Evolutionary conservation across 1,140 invertebrate genomes (phyloP).

Genomic region (Eumaeus atala): DNA sequence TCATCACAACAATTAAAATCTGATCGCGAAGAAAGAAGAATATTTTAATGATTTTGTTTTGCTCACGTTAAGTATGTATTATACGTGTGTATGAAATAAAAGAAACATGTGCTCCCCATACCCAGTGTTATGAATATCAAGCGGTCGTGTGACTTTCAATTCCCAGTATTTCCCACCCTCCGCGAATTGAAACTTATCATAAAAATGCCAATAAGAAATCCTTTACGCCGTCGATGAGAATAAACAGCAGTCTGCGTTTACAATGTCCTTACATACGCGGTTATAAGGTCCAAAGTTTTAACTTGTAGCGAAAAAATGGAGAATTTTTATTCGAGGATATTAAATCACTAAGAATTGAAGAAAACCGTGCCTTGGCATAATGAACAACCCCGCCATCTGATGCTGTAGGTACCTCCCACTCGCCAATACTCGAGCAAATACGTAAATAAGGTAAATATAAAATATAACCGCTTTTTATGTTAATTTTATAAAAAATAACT

Average conservation of each 20-base stretch:
- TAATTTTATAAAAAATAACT: neutral
- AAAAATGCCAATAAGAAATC: slow-evolving; percentile 33
- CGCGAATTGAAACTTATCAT: slow-evolving; percentile 30
- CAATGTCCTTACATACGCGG: neutral
- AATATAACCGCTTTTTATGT: slow-evolving; percentile 3
- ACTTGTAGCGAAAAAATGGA: too few relatives aligned
- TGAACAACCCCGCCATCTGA: slow-evolving; percentile 22
- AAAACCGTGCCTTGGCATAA: slow-evolving; percentile 39
- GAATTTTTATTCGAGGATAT: slow-evolving; percentile 33
- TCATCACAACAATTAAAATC: too few relatives aligned
- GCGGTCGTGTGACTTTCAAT: slow-evolving; percentile 4
- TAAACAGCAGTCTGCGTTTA: neutral
- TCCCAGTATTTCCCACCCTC: neutral
- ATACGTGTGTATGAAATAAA: neutral
- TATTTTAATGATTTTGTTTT: too few relatives aligned
- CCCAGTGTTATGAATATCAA: neutral
- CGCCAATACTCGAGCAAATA: neutral
- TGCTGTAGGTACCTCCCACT: neutral
- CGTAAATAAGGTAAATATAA: neutral
- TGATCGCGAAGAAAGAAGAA: too few relatives aligned
- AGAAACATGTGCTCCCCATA: neutral
- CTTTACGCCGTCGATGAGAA: slow-evolving; percentile 21
- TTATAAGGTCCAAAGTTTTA: too few relatives aligned
- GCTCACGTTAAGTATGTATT: too few relatives aligned
- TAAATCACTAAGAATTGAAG: slow-evolving; percentile 44